Conservation (phyloP, 1,140 invertebrate genomes). For the Ceratoteleas bidentatus region DNA sequence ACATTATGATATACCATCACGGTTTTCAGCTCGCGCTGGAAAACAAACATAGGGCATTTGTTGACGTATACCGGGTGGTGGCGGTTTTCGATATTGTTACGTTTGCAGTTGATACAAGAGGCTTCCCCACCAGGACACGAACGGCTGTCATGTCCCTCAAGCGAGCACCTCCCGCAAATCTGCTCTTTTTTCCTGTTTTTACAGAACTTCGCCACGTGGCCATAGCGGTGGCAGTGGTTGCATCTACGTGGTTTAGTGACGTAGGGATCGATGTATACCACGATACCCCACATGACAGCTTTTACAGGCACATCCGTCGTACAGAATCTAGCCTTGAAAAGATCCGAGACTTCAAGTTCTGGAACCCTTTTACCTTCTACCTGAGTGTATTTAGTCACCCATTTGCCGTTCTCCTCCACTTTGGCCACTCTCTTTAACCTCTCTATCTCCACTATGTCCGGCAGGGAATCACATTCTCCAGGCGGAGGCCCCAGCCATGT, state of each 20-base stretch:
- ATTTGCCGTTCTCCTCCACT: no score
- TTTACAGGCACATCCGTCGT: slow-evolving; percentile 1
- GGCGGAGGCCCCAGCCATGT: background rate
- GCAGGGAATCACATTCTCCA: no score
- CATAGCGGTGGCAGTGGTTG: background rate
- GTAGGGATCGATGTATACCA: background rate
- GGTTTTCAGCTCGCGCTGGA: background rate
- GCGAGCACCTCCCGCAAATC: background rate
- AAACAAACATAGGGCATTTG: background rate
- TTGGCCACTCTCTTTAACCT: no score
- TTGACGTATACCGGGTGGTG: background rate
- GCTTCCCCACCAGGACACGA: background rate
- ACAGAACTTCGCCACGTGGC: slow-evolving; percentile 2
- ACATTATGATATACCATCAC: background rate
- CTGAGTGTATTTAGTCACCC: background rate
- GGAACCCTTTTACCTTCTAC: background rate
- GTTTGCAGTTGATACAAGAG: background rate
- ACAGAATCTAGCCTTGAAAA: background rate
- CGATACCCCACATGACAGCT: background rate
- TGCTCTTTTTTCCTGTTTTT: background rate
- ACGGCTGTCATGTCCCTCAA: background rate
- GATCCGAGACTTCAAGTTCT: background rate
- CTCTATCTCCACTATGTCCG: no score
- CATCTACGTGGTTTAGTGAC: background rate
- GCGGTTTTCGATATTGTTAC: background rate